phyloP scores from a whole-genome alignment of 2,797 vertebrate species.

The Benthosema pterotum region DNA sequence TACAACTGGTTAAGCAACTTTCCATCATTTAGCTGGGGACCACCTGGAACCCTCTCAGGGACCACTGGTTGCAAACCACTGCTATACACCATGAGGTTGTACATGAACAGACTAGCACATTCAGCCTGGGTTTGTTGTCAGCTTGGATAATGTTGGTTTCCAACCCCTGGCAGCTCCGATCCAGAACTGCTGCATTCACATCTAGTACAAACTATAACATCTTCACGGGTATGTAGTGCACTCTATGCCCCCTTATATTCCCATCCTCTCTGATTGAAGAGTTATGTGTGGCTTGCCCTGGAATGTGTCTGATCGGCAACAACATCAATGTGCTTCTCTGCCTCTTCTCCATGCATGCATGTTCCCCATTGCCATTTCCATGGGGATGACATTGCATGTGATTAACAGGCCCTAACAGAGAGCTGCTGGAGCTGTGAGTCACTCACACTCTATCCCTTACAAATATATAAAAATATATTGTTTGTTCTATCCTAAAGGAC shows the following conservation, averaged over 20 bases:
- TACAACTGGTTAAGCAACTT: no score
- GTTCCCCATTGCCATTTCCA: constrained; percentile 1
- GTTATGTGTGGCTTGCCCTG: background rate
- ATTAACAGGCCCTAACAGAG: constrained; percentile 8
- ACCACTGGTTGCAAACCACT: no score
- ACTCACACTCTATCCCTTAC: background rate
- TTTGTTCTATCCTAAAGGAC: no score
- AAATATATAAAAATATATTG: no score
- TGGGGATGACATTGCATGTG: constrained; percentile 6
- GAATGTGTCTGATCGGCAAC: background rate
- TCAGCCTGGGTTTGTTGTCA: constrained; percentile 11
- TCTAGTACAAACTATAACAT: constrained; percentile 10
- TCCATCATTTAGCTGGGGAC: no score
- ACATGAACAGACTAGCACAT: background rate
- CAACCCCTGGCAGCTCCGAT: constrained; percentile 17
- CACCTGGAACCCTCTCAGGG: no score
- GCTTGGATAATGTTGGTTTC: constrained; percentile 6
- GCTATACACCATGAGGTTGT: background rate
- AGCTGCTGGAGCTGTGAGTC: constrained; percentile 4
- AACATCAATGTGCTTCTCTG: background rate
- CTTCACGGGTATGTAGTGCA: background rate
- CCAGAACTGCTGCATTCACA: constrained; percentile 5
- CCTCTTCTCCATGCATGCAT: constrained; percentile 1
- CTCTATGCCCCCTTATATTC: background rate
- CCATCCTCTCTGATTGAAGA: background rate